Conservation (phyloP, 2,113 vertebrate genomes). For the Mormyrus lacerda region DNA sequence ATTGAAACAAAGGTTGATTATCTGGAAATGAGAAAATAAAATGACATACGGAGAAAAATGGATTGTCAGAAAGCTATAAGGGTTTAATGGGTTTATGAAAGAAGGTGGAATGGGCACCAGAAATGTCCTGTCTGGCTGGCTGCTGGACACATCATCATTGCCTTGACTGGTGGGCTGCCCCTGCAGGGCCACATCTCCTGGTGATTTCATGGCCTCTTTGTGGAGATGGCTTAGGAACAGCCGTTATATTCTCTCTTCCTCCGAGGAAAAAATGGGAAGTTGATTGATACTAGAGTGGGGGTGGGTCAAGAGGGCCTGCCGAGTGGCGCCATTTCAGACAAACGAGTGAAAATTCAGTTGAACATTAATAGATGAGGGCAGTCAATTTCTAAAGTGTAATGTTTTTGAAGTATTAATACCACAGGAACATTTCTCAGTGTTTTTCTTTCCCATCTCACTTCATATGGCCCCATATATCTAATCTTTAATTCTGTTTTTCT, state of each 20-base stretch:
- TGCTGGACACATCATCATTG: not conserved
- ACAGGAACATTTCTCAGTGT: slow-evolving; percentile 23
- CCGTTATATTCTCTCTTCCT: slow-evolving; percentile 22
- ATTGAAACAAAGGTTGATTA: not conserved
- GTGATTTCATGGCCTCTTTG: slow-evolving; percentile 39
- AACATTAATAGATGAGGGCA: slow-evolving; percentile 17
- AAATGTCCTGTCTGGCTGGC: not conserved
- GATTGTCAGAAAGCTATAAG: not conserved
- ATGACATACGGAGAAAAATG: not conserved
- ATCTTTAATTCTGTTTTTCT: slow-evolving; percentile 27
- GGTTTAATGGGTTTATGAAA: not conserved
- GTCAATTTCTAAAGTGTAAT: slow-evolving; percentile 42
- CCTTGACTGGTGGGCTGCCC: slow-evolving; percentile 10
- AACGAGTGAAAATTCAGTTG: slow-evolving; percentile 34
- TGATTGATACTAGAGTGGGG: slow-evolving; percentile 39
- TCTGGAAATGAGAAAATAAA: not conserved
- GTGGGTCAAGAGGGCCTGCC: slow-evolving; percentile 22
- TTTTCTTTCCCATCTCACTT: slow-evolving; percentile 32
- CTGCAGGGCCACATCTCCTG: slow-evolving; percentile 26
- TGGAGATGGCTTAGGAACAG: slow-evolving; percentile 31
- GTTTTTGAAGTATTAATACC: slow-evolving; percentile 41
- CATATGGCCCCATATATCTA: slow-evolving; percentile 29
- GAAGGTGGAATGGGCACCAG: not conserved
- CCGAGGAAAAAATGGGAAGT: slow-evolving; percentile 32
- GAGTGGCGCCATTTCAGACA: slow-evolving; percentile 38